Conservation (phyloP, 1,140 invertebrate genomes). For the Psix sp. region DNA sequence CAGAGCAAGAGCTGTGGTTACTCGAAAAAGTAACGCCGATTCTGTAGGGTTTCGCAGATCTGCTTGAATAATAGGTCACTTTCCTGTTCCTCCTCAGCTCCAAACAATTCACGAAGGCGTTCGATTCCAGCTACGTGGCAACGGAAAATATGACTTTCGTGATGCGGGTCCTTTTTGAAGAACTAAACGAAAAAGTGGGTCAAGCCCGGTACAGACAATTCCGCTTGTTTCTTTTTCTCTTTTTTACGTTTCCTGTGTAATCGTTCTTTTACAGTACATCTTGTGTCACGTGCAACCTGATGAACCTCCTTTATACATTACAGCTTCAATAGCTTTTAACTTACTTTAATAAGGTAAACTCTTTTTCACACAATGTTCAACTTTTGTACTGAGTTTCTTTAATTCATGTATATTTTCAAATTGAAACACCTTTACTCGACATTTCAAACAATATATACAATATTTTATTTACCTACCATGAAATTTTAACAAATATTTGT, state of each 20-base stretch:
- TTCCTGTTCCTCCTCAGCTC: constrained; percentile 20
- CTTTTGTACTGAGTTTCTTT: too few species aligned
- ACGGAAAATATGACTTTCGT: constrained; percentile 58
- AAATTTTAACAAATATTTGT: too few species aligned
- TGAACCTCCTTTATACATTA: constrained; percentile 47
- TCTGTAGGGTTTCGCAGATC: constrained; percentile 17
- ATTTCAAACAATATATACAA: too few species aligned
- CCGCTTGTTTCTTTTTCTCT: constrained; percentile 24
- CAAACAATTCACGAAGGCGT: constrained; percentile 38
- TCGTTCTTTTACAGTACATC: constrained; percentile 49
- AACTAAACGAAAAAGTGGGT: constrained; percentile 48
- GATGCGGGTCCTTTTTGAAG: constrained; percentile 53
- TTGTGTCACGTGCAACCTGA: constrained; percentile 49
- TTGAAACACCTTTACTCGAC: too few species aligned
- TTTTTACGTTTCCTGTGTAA: constrained; percentile 52
- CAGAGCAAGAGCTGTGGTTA: not conserved
- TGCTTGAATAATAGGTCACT: constrained; percentile 25
- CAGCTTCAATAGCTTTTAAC: constrained; percentile 33
- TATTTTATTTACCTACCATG: too few species aligned
- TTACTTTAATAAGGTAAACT: constrained; percentile 48
- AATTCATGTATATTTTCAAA: too few species aligned
- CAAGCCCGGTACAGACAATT: constrained; percentile 48
- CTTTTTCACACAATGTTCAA: constrained; percentile 12
- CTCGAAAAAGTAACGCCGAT: not conserved
- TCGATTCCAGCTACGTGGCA: constrained; percentile 46